phyloP scores from a whole-genome alignment of 2,888 invertebrate genomes.

The Cordilura impudica region DNA sequence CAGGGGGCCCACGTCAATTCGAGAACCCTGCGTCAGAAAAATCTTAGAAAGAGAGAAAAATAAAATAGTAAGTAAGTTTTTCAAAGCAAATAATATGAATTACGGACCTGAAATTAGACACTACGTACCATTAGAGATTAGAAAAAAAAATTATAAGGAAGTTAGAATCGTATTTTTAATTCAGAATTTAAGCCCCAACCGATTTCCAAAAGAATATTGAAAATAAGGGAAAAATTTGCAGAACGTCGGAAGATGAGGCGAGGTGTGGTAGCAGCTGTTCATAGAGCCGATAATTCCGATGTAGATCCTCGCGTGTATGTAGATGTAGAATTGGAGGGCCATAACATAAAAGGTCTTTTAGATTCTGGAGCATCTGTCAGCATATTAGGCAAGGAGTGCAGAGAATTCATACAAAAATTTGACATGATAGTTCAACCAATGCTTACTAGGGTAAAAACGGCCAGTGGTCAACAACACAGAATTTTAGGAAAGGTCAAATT shows the following conservation, averaged over 20 bases:
- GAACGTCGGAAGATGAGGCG: background rate
- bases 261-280: too few relatives aligned
- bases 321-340: background rate
- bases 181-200: too few relatives aligned
- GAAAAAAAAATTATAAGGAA: background rate
- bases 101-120: background rate
- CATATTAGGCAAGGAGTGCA: constrained; percentile 8
- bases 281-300: background rate
- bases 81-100: background rate
- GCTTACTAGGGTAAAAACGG: background rate
- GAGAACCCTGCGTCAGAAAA: too few relatives aligned
- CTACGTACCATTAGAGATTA: background rate
- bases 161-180: background rate
- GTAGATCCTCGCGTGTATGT: background rate
- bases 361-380: constrained; percentile 22
- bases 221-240: background rate
- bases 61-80: background rate
- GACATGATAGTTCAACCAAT: too few relatives aligned
- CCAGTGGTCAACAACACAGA: constrained; percentile 7
- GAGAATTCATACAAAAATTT: background rate
- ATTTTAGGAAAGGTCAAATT: constrained; percentile 19
- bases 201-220: background rate
- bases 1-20: too few relatives aligned
- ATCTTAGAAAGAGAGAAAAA: too few relatives aligned
- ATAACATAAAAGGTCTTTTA: background rate